phyloP scores from a whole-genome alignment of 2,888 invertebrate genomes.

The Yponomeuta malinellus region DNA sequence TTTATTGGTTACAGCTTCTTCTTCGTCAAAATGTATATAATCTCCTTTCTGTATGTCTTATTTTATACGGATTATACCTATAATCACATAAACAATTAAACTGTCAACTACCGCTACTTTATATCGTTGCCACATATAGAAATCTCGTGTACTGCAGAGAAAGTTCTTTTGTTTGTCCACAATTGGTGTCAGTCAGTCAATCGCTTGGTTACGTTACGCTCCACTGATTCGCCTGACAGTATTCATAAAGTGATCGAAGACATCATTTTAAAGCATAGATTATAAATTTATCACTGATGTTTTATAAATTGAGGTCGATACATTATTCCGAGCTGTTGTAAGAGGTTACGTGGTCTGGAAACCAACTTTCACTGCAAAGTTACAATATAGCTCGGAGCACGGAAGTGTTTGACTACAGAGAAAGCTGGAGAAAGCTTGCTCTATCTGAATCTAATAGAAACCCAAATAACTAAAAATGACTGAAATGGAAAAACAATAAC shows the following conservation, averaged over 20 bases:
- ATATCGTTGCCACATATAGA: neutral
- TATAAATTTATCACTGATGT: slow-evolving; percentile 4
- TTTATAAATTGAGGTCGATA: slow-evolving; percentile 4
- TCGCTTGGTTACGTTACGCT: slow-evolving; percentile 2
- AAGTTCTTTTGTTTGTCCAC: neutral
- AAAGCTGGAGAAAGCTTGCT: slow-evolving; percentile 35
- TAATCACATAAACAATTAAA: too few relatives aligned
- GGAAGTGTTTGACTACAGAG: slow-evolving; percentile 56
- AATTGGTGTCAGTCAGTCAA: slow-evolving; percentile 10
- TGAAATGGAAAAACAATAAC: too few relatives aligned
- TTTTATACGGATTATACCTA: too few relatives aligned
- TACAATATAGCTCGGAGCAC: slow-evolving; percentile 33
- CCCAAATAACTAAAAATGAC: too few relatives aligned
- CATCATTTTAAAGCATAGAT: neutral
- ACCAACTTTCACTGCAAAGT: slow-evolving; percentile 52
- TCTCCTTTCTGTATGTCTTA: too few relatives aligned
- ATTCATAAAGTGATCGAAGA: slow-evolving; percentile 4
- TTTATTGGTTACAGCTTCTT: too few relatives aligned
- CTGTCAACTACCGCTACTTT: too few relatives aligned
- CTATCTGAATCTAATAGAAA: too few relatives aligned
- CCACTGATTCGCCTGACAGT: neutral
- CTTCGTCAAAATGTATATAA: too few relatives aligned
- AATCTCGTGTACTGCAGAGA: neutral
- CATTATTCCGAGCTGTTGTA: slow-evolving; percentile 11
- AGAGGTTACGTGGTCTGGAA: slow-evolving; percentile 15